Percentiles rank a stretch among this genome's conserved stretches.
phyloP scores from a whole-genome alignment of 1,140 invertebrate species.

The Teleogryllus occipitalis region DNA sequence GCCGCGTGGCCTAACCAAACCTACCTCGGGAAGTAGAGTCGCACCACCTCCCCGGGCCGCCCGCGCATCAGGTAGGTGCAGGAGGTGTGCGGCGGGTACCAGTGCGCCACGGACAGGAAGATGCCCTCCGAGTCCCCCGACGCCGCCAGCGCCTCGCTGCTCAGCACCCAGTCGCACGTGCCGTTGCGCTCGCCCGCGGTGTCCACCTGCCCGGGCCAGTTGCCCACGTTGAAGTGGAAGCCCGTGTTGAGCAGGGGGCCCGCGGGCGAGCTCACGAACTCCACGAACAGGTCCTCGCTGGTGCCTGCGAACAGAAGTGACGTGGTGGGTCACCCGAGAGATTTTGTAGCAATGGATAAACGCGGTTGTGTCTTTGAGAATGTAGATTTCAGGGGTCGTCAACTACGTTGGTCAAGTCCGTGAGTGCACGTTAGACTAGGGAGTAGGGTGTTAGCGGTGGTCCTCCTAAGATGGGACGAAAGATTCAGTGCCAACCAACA shows the following conservation, averaged over 20 bases:
- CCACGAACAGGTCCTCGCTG: slow-evolving; percentile 79
- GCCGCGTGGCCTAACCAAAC: slow-evolving; percentile 1
- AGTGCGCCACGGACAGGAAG: slow-evolving; percentile 82
- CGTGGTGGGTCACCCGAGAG: background rate
- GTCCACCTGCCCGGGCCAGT: slow-evolving; percentile 84
- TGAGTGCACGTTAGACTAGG: too few relatives aligned
- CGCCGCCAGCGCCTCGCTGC: slow-evolving; percentile 63
- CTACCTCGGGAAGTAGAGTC: slow-evolving; percentile 78
- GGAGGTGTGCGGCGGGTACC: slow-evolving; percentile 84
- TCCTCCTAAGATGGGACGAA: too few relatives aligned
- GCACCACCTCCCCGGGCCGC: slow-evolving; percentile 69
- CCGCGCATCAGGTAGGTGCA: slow-evolving; percentile 84
- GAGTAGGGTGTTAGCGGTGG: too few relatives aligned
- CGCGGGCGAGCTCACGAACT: slow-evolving; percentile 83
- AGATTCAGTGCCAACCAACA: too few relatives aligned
- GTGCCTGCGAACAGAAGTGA: slow-evolving; percentile 36
- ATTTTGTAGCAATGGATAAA: too few relatives aligned
- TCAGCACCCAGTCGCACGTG: slow-evolving; percentile 78
- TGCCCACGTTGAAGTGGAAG: slow-evolving; percentile 88
- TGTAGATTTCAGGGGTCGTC: too few relatives aligned
- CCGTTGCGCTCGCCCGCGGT: slow-evolving; percentile 74
- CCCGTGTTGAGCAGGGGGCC: slow-evolving; percentile 82
- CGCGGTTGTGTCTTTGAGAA: too few relatives aligned
- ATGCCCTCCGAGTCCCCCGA: slow-evolving; percentile 73
- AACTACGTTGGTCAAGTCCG: too few relatives aligned